These are phyloP conservation scores for Bombus difficillimus DNA, from an alignment of 1,140 invertebrate species.

Conservation along the genomic window DNA sequence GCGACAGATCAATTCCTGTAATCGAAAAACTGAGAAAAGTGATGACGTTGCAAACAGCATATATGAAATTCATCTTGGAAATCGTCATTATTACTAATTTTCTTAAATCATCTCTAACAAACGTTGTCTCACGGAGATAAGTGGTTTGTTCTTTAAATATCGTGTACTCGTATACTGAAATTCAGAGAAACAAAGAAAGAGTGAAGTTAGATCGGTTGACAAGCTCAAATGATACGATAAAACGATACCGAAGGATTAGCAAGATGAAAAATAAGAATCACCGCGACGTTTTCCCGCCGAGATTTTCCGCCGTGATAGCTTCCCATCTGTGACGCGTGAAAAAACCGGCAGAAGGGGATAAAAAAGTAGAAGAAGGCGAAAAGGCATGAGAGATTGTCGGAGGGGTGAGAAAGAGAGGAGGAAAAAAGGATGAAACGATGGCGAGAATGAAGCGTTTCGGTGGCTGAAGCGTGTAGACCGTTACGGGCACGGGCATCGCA, in stretches of 20 bases:
- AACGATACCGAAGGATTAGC: background rate
- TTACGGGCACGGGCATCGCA: conserved; percentile 75
- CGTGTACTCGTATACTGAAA: too few relatives aligned
- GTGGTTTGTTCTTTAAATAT: too few relatives aligned
- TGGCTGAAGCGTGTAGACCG: conserved; percentile 69
- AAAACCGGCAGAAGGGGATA: background rate
- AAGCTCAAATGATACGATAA: too few relatives aligned
- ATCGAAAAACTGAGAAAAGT: too few relatives aligned
- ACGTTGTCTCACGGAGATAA: too few relatives aligned
- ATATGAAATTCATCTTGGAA: too few relatives aligned
- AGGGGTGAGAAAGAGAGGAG: background rate
- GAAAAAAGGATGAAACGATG: conserved; percentile 31
- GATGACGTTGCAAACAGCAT: too few relatives aligned
- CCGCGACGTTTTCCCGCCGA: background rate
- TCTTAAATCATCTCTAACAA: too few relatives aligned
- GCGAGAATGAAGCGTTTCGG: conserved; percentile 54
- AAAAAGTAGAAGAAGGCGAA: background rate
- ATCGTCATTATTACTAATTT: too few relatives aligned
- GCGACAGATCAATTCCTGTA: too few relatives aligned
- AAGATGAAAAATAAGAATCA: background rate
- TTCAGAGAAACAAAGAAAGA: too few relatives aligned
- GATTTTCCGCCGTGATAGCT: background rate
- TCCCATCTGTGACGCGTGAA: background rate
- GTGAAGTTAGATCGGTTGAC: too few relatives aligned
- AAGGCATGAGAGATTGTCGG: background rate